phyloP scores from a whole-genome alignment of 2,888 invertebrate genomes.

The Cistogaster globosa region DNA sequence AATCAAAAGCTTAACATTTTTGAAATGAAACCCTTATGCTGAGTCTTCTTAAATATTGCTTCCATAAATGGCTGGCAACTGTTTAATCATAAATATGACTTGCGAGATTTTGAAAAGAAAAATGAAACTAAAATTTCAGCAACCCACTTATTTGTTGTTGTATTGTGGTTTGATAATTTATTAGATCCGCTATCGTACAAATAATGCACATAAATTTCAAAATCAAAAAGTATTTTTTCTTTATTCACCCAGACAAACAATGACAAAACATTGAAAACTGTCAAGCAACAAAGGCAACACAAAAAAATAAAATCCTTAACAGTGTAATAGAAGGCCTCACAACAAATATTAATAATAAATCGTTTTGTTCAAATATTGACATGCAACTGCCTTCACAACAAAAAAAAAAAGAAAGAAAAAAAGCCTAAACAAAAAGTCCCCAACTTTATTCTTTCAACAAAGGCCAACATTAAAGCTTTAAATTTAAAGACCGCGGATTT shows the following conservation, averaged over 20 bases:
- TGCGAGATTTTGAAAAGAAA: slow-evolving; percentile 17
- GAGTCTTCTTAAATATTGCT: slow-evolving; percentile 9
- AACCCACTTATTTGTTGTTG: slow-evolving; percentile 69
- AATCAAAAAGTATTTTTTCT: slow-evolving; percentile 18
- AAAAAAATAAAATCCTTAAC: slow-evolving; percentile 3
- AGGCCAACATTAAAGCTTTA: slow-evolving; percentile 7
- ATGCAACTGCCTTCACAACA: slow-evolving; percentile 62
- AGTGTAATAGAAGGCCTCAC: slow-evolving; percentile 30
- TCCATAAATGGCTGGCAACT: slow-evolving; percentile 68
- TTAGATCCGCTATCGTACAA: slow-evolving; percentile 68
- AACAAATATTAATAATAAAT: slow-evolving; percentile 68
- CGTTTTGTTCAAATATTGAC: slow-evolving; percentile 69
- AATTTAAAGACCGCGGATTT: slow-evolving; percentile 10
- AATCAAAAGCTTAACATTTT: neutral
- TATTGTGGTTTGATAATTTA: slow-evolving; percentile 69
- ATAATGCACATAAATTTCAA: slow-evolving; percentile 70
- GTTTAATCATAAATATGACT: slow-evolving; percentile 63
- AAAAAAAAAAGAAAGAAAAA: neutral
- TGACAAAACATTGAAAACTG: slow-evolving; percentile 71
- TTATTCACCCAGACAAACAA: slow-evolving; percentile 63
- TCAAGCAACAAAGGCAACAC: slow-evolving; percentile 59
- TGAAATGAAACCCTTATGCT: slow-evolving; percentile 30
- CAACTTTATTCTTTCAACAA: neutral
- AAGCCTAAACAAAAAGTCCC: too few relatives aligned
- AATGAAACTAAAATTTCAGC: slow-evolving; percentile 19